Base-by-base conservation (phyloP, 2,797 vertebrate species). In the Protonibea diacanthus region DNA sequence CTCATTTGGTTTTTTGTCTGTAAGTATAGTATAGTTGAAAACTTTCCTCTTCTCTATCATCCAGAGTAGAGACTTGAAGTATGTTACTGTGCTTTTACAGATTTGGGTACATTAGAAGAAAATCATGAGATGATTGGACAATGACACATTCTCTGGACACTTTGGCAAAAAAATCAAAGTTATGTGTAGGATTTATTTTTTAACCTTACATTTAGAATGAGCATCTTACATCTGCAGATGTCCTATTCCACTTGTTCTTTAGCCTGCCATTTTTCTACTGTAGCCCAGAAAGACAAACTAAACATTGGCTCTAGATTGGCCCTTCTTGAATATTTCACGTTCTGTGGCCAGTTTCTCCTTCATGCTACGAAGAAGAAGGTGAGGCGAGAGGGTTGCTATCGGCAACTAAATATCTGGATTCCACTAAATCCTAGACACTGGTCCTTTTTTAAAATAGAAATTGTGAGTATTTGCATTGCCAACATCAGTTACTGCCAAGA, bases 1-100 rank as follows among this genome's bases (percentile, higher is more conserved):
- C 94, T 96, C 18, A 72, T 95, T 59, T 95, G 94, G 95, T 72
- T 89, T 23, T 96, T 95, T 86, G 63, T 90, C 75, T 93, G 95
- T 96, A 84, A 84, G 93, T 89, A 67, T 11, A 84, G 93, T 89
- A 67, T 9, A 61, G 38, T n/a, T 23, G 10, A 42, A 47, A 47
- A 1, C 11, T 60, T 48, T 64, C 51, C n/a, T 27, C 7, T 20
- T 11, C 14, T 71, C 2, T 14, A 40, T 62, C 9, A 27, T 45
- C 4, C 20, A 64, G 5, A 9, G 53, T 5, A 29, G 47, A 23
- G 38, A 40, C 15, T 59, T 57, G 13, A 12, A 2, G 0, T 44
- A 2, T 2, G 20, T 20, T 6, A 10, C 49, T 29, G 0, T 60
- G n/a, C 9, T 53, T 66, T 76, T 23, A 53, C n/a, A 48, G 56